phyloP scores from a whole-genome alignment of 1,140 invertebrate species.

The Halictus rubicundus region DNA sequence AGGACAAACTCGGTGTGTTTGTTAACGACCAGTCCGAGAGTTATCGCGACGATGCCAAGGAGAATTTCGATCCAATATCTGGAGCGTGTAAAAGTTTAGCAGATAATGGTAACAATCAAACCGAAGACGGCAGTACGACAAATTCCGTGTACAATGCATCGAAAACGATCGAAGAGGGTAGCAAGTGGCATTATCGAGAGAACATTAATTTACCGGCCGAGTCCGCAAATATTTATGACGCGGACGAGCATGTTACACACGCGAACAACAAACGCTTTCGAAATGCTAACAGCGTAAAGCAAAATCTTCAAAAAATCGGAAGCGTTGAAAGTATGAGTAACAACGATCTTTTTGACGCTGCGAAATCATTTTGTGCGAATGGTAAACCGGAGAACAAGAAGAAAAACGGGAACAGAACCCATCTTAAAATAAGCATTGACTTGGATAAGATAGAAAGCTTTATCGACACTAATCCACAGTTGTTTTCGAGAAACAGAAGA shows the following conservation, averaged over 20 bases:
- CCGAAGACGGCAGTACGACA: conserved; percentile 25
- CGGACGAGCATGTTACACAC: not conserved
- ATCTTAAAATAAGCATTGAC: conserved; percentile 75
- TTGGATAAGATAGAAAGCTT: conserved; percentile 70
- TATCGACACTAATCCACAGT: conserved; percentile 62
- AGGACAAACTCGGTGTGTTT: not conserved
- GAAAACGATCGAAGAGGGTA: not conserved
- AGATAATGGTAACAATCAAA: conserved; percentile 23
- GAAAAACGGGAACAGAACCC: not conserved
- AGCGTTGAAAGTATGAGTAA: not conserved
- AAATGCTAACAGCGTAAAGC: not conserved
- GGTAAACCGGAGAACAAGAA: conserved; percentile 11
- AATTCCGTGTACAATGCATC: not conserved
- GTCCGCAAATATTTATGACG: not conserved
- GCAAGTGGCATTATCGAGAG: not conserved
- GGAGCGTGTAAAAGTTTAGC: conserved; percentile 9
- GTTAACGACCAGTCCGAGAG: conserved; percentile 10
- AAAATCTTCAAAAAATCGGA: conserved; percentile 7
- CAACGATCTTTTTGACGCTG: not conserved
- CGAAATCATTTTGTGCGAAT: not conserved
- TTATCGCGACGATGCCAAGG: conserved; percentile 59
- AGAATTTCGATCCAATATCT: conserved; percentile 60
- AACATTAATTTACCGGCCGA: conserved; percentile 33
- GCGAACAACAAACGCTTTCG: not conserved
- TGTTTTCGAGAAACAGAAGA: conserved; percentile 60